Base-by-base conservation (phyloP, 2,888 invertebrate genomes). In the Pammene aurita region DNA sequence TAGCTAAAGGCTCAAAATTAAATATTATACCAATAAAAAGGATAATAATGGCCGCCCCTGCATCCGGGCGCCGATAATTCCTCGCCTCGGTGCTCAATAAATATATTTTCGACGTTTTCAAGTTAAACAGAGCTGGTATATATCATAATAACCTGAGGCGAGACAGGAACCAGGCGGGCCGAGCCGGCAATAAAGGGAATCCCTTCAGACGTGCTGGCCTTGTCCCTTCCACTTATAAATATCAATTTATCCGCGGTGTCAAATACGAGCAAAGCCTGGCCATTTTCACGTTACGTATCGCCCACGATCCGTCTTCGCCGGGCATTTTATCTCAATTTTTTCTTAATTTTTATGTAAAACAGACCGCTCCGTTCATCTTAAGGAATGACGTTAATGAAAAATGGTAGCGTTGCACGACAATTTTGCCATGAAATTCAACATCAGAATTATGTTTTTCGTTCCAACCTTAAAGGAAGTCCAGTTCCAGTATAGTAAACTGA, bases 21-120 rank as follows among this genome's bases (percentile, higher is more conserved):
- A 92, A 92, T 92, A 92, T 92, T 90, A 91, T 92, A 90, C 91
- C 92, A 92, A 92, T 92, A 92, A 92, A 92, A 90, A 84, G 86
- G 87, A 91, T 90, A 86, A 87, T 90, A 92, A 92, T 87, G 88
- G 87, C 86, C 85, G 86, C 89, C 90, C 84, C 77, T 74, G 80
- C 88, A 88, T 91, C 92, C 92, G 89, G 84, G 80, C 80, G 72
- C 80, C 87, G 91, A 91, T 92, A 91, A 90, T 92, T 91, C 88
- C 86, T 82, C 80, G 84, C 83, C 80, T 76, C 77, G 74, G 78
- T 83, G 80, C 76, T 82, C 86, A 87, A 92, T 92, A 92, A 92
- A 92, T 92, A 90, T 87, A 88, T 89, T 88, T 89, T 90, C 90
- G 92, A 88, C 91, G 80, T 87, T 89, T 88, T 90, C 85, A 90